Evolutionary conservation across 2,888 invertebrate species (phyloP).

Genomic region (Mechanitis mazaeus): DNA sequence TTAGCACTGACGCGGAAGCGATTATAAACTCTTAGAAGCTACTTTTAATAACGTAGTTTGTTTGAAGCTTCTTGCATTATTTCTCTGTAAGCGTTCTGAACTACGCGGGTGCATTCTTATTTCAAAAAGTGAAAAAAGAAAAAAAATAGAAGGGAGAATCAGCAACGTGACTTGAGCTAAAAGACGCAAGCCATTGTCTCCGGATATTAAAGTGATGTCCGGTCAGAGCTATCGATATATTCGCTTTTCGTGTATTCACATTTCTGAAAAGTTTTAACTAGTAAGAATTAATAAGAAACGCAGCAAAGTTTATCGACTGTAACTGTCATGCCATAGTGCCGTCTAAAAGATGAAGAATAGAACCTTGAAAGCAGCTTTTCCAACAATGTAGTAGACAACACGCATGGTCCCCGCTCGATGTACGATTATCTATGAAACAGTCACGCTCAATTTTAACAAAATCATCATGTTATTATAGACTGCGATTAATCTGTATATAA

Average conservation of each 20-base stretch:
- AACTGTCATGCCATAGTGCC: slow-evolving; percentile 77
- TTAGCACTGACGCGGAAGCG: slow-evolving; percentile 67
- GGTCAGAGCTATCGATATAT: slow-evolving; percentile 57
- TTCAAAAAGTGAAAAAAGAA: slow-evolving; percentile 67
- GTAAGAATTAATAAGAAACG: slow-evolving; percentile 74
- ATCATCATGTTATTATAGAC: slow-evolving; percentile 26
- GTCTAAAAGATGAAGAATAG: slow-evolving; percentile 74
- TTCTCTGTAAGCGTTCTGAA: slow-evolving; percentile 62
- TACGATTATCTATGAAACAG: slow-evolving; percentile 75
- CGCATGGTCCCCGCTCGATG: slow-evolving; percentile 71
- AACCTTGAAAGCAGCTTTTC: slow-evolving; percentile 77
- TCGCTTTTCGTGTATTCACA: slow-evolving; percentile 73
- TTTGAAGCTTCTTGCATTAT: slow-evolving; percentile 68
- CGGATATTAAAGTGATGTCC: slow-evolving; percentile 58
- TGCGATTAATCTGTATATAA: slow-evolving; percentile 28
- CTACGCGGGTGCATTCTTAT: slow-evolving; percentile 74
- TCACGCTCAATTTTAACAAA: slow-evolving; percentile 50
- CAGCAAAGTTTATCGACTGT: slow-evolving; percentile 75
- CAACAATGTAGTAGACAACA: slow-evolving; percentile 76
- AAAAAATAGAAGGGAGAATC: slow-evolving; percentile 66
- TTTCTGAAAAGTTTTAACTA: slow-evolving; percentile 65
- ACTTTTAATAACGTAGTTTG: slow-evolving; percentile 44
- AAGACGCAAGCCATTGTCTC: slow-evolving; percentile 62
- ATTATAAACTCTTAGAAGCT: slow-evolving; percentile 58
- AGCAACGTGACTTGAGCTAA: slow-evolving; percentile 72